Conservation (phyloP, 1,140 invertebrate genomes). For the Trichonephila inaurata region DNA sequence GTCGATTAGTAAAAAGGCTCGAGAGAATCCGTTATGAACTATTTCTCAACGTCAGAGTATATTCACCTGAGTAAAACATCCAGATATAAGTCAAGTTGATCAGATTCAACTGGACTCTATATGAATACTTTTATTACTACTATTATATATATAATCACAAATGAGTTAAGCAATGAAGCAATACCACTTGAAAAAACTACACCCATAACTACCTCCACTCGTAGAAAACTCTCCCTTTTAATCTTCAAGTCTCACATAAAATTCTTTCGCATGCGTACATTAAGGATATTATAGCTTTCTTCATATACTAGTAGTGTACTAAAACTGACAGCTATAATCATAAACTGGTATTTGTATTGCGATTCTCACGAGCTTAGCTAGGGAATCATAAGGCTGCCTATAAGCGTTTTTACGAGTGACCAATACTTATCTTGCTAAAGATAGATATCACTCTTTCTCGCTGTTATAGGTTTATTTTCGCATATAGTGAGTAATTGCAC, state of each 20-base stretch:
- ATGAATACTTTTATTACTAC: too few species aligned
- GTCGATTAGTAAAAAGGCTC: background rate
- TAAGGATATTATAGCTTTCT: background rate
- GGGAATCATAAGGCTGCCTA: background rate
- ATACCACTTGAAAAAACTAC: background rate
- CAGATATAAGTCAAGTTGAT: too few species aligned
- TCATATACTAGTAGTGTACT: background rate
- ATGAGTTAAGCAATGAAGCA: background rate
- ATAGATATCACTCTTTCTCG: constrained; percentile 6
- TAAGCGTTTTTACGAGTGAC: constrained; percentile 2
- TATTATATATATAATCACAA: background rate
- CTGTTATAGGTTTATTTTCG: background rate
- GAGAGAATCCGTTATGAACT: too few species aligned
- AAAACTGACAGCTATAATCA: constrained; percentile 30
- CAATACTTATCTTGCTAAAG: constrained; percentile 19
- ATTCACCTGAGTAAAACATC: too few species aligned
- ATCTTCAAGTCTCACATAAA: background rate
- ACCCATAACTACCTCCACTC: background rate
- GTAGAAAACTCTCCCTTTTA: constrained; percentile 1
- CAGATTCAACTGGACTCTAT: too few species aligned
- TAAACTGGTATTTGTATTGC: background rate
- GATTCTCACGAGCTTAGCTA: background rate
- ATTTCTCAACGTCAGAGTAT: too few species aligned
- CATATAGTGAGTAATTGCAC: background rate
- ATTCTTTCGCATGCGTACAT: background rate